These are phyloP conservation scores for Acanthurus lineatus DNA, from an alignment of 2,797 vertebrate species.

Conservation along the genomic window DNA sequence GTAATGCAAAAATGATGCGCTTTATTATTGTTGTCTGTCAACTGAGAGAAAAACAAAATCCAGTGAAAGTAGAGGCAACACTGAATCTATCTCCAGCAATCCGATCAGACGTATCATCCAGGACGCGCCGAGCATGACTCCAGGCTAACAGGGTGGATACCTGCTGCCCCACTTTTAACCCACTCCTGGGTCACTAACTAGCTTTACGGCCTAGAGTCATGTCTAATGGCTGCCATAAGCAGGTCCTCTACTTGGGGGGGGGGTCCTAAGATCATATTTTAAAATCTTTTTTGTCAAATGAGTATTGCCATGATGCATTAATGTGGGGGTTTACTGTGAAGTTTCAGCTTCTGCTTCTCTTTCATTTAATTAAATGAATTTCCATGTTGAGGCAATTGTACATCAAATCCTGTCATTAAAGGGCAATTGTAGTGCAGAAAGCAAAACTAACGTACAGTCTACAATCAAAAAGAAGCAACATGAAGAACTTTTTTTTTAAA, in stretches of 20 bases:
- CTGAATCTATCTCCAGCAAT: conserved; percentile 59
- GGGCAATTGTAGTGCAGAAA: neutral
- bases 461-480: neutral
- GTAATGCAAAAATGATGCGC: conserved; percentile 57
- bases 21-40: conserved; percentile 77
- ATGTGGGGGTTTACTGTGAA: neutral
- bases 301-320: neutral
- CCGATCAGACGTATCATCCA: conserved; percentile 76
- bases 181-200: conserved; percentile 5
- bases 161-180: conserved; percentile 50
- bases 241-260: conserved; percentile 74
- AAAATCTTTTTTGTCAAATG: neutral
- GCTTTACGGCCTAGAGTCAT: conserved; percentile 31
- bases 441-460: neutral
- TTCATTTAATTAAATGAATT: neutral
- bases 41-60: conserved; percentile 42
- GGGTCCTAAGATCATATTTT: conserved; percentile 39
- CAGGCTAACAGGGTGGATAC: conserved; percentile 52
- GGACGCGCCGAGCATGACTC: conserved; percentile 47
- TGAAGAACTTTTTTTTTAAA: neutral
- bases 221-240: conserved; percentile 41
- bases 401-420: conserved; percentile 1
- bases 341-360: neutral
- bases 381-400: neutral
- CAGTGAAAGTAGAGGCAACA: conserved; percentile 53